These are phyloP conservation scores for Anastrepha obliqua DNA, from an alignment of 1,140 invertebrate genomes.

Conservation along the genomic window DNA sequence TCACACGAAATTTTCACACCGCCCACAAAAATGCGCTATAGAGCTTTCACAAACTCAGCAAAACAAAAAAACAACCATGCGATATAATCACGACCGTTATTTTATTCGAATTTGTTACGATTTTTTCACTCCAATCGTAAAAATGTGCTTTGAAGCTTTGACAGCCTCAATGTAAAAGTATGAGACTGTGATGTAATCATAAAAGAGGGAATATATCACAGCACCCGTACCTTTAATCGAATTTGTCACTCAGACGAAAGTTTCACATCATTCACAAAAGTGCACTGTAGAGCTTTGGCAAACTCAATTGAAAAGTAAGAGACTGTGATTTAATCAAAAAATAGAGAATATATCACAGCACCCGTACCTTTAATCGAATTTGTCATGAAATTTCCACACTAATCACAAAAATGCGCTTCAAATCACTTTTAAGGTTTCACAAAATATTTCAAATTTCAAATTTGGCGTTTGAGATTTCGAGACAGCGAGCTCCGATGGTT, in stretches of 20 bases:
- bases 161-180: too few relatives aligned
- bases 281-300: too few relatives aligned
- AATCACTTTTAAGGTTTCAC: neutral
- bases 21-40: too few relatives aligned
- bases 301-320: too few relatives aligned
- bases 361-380: slow-evolving; percentile 60
- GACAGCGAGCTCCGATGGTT: slow-evolving; percentile 57
- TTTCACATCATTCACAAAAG: neutral
- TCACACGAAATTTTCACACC: neutral
- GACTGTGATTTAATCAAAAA: slow-evolving; percentile 71
- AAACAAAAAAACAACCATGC: too few relatives aligned
- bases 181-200: slow-evolving; percentile 71
- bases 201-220: slow-evolving; percentile 70
- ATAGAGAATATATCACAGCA: slow-evolving; percentile 71
- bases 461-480: neutral
- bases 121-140: too few relatives aligned
- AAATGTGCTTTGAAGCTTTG: too few relatives aligned
- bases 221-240: slow-evolving; percentile 64
- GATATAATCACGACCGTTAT: too few relatives aligned
- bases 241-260: neutral
- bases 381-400: neutral
- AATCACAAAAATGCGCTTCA: neutral
- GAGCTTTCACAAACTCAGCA: neutral
- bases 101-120: too few relatives aligned
- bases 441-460: neutral